Conservation (phyloP, 2,113 vertebrate species). For the Odontesthes bonariensis region DNA sequence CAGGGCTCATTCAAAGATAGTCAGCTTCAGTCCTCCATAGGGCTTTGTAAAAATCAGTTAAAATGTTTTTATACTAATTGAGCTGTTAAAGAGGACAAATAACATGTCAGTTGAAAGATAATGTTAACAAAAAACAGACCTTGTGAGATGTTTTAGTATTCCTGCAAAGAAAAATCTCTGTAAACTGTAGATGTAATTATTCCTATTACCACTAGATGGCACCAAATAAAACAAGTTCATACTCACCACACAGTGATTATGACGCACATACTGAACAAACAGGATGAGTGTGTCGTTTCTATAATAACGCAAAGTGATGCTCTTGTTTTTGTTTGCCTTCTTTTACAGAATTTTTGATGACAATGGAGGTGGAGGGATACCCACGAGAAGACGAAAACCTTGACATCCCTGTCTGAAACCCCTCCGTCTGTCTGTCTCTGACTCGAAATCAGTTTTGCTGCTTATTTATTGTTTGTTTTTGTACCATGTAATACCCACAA, state of each 20-base stretch:
- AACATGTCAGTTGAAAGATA: too few species aligned
- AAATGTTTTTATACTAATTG: not conserved
- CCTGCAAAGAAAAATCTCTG: not conserved
- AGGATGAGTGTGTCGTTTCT: not conserved
- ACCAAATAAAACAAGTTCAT: not conserved
- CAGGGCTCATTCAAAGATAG: too few species aligned
- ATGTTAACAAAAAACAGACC: too few species aligned
- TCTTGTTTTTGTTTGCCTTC: not conserved
- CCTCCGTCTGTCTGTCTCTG: not conserved
- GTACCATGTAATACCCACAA: slow-evolving; percentile 1
- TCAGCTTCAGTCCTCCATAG: too few species aligned
- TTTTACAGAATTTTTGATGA: slow-evolving; percentile 71
- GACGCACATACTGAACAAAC: not conserved
- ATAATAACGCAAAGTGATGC: not conserved
- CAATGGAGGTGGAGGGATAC: slow-evolving; percentile 73
- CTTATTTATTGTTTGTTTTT: slow-evolving; percentile 30
- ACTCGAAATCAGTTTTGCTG: not conserved
- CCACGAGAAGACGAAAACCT: slow-evolving; percentile 63
- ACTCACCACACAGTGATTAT: too few species aligned
- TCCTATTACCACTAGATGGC: slow-evolving; percentile 1
- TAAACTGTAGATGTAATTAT: not conserved
- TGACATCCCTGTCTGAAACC: slow-evolving; percentile 57
- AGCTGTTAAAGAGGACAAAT: too few species aligned
- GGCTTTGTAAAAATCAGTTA: not conserved
- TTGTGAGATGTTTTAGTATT: too few species aligned